Evolutionary conservation across 2,113 vertebrate species (phyloP), one percentile per base, ranked within the genome.

Genomic region (Chrysemys picta): DNA sequence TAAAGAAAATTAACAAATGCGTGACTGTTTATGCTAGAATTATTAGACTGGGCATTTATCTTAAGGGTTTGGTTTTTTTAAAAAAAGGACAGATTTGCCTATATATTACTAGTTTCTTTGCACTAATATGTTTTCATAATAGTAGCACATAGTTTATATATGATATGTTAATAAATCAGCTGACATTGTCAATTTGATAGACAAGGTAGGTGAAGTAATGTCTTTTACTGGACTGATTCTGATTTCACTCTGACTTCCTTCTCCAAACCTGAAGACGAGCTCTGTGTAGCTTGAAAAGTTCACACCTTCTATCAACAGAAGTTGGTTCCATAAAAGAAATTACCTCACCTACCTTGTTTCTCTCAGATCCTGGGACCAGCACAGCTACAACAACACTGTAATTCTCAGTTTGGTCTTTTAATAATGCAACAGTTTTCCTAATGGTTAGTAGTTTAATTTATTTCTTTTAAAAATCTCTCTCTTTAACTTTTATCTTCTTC

Each of bases 401-500:
- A 27, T 78, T 38, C 92, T 93, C 82, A 91, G 17, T 50, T 91
- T 35, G 16, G 47, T 95, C 42, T 95, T 93, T 85, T 83, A 85
- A 94, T 11, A 88, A 59, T 93, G 14, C 79, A 93, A 78, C 10
- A 54, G 16, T 47, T 94, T 96, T 91, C 65, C 47, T 95, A 87
- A 94, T 56, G 27, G 57, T 80, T 89, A 65, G 47, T 91, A 54
- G n/a, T 95, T 97, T 85, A 89, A 97, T 95, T 92, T 94, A n/a
- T 82, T 78, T 94, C 54, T 93, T 81, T 94, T 52, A 95, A 95
- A 89, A 95, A 82, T 72, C 5, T 65, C 31, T 85, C 35, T 87
- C 88, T 96, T 69, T 96, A 96, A 96, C 91, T 95, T 94, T 96
- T 91, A n/a, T 92, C 8, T 83, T 21, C 80, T 29, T 89, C 57